phyloP scores from a whole-genome alignment of 1,140 invertebrate species.

The Leucophenga varia region DNA sequence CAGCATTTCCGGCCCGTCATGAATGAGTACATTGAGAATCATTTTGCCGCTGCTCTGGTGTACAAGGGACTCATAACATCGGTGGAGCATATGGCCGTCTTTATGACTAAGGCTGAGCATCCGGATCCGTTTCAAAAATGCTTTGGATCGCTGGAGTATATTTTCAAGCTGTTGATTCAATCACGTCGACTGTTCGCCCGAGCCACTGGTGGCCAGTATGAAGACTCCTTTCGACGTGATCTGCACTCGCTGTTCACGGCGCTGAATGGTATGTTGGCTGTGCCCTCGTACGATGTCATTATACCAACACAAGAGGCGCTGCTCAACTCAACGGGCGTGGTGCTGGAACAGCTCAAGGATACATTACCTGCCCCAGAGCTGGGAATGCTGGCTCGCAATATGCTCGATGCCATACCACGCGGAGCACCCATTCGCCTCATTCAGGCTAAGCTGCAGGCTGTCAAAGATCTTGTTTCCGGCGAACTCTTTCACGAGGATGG shows the following conservation, averaged over 20 bases:
- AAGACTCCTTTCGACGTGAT: constrained; percentile 81
- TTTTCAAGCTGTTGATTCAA: constrained; percentile 94
- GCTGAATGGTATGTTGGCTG: constrained; percentile 74
- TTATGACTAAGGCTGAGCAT: constrained; percentile 78
- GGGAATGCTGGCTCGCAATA: constrained; percentile 67
- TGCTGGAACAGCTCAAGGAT: constrained; percentile 64
- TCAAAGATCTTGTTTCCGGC: constrained; percentile 72
- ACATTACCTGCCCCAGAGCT: constrained; percentile 69
- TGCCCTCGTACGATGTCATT: constrained; percentile 71
- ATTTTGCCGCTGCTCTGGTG: constrained; percentile 94
- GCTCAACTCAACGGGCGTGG: constrained; percentile 55
- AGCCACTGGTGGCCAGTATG: constrained; percentile 83
- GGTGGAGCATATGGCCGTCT: constrained; percentile 88
- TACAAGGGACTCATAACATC: constrained; percentile 89
- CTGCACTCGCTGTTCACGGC: constrained; percentile 74
- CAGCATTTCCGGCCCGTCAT: constrained; percentile 94
- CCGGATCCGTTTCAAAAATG: constrained; percentile 89
- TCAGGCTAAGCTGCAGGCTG: constrained; percentile 73
- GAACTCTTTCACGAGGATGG: constrained; percentile 72
- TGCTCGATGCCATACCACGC: constrained; percentile 68
- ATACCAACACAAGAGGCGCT: constrained; percentile 72
- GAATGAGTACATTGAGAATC: constrained; percentile 92
- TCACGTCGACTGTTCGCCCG: constrained; percentile 85
- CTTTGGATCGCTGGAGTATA: constrained; percentile 88
- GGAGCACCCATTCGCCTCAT: constrained; percentile 65